Base-by-base conservation (phyloP, 2,888 invertebrate genomes). In the Selenia dentaria region DNA sequence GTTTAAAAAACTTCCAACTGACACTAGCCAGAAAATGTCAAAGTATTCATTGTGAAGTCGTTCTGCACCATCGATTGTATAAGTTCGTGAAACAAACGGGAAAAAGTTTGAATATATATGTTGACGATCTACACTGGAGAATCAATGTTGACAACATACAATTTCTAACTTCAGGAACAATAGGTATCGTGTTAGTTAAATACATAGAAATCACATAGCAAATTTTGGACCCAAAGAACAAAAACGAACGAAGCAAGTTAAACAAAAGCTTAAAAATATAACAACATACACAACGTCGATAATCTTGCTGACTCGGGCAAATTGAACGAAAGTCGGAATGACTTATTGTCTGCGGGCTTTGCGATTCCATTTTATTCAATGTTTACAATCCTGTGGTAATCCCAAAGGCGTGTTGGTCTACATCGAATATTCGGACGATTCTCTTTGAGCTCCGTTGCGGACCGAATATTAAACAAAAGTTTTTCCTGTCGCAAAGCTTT, bases 271-370 rank as follows among this genome's bases (percentile, higher is more conserved):
- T n/a, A n/a, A n/a, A n/a, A n/a, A n/a, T n/a, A 8, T 2, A 22
- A 38, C 24, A 6, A 32, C 16, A 32, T 35, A 35, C 29, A 28
- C 38, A 41, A 41, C 42, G 41, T 52, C 55, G 42, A 56, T 57
- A 60, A 61, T 58, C 53, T 48, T 57, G 56, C 58, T 60, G 57
- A 53, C 48, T 54, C 46, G 49, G 29, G 43, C 58, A 56, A 62
- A 64, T 62, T 62, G 62, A 56, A 57, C 54, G 49, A 49, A 47
- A 52, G 51, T 47, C 51, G 46, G 56, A 54, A 55, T 55, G 57
- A 59, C 56, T 58, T 59, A 62, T 59, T 57, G 62, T 54, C 53
- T 47, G 38, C 45, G 29, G 51, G 39, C 42, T 45, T 47, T 53
- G 40, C 27, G 34, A 45, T 50, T 59, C 45, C 47, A 44, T 51